Evolutionary conservation across 1,140 invertebrate genomes (phyloP), one percentile per base, ranked within the genome.

Genomic region (Fopius arisanus): DNA sequence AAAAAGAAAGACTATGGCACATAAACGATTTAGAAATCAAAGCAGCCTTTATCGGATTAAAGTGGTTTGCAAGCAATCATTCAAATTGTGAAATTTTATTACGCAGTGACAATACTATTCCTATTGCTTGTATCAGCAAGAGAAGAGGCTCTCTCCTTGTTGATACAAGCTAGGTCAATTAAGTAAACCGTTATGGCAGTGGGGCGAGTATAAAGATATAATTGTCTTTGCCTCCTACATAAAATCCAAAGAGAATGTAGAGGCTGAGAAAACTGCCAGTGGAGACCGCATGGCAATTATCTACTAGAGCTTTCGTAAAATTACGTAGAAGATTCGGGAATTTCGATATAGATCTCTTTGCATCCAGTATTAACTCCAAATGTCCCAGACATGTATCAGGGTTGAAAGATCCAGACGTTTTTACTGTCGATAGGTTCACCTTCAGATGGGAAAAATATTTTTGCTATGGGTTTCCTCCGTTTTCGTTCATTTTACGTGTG

Each of bases 391-490:
- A 26, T 51, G 2, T 69, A n/a, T n/a, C 43, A 19, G 12, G 43
- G 31, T 19, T 26, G n/a, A 37, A 19, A n/a, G 67, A 70, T 41
- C 67, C 67, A 31, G 48, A 70, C 3, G 43, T 43, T 16, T 16
- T 51, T 9, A 28, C 9, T 6, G 16, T 51, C 26, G 67, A 51
- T 37, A 41, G 40, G 48, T 69, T 69, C n/a, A 51, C 67, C 26
- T 2, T 29, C 19, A 16, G 23, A 23, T 69, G 67, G 67, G 5
- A 28, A 14, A 16, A 69, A 16, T n/a, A 51, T 4, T 33, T 71
- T 48, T 79, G 79, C 48, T 81, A 80, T 62, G 78, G 75, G 10
- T 80, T 82, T 40, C 78, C 77, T 3, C 79, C 77, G 0, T 84
- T 84, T 76, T 59, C 77, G 1, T 21, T 81, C 14, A 80, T 80